Conservation (phyloP, 2,797 vertebrate species). For the Paramormyrops hopkinsi region DNA sequence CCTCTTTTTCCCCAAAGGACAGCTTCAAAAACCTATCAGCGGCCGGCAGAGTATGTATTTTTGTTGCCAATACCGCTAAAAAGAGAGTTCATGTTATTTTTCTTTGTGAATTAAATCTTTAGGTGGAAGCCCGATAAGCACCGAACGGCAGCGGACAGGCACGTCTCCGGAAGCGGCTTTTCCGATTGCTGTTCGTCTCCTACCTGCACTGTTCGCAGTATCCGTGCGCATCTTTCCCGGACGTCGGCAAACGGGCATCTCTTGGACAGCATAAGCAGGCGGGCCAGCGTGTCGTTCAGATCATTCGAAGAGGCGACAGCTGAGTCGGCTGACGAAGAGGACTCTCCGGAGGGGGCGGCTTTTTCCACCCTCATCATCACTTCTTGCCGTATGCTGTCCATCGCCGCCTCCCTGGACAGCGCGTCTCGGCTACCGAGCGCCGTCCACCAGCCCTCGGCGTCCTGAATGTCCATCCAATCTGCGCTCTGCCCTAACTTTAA, state of each 20-base stretch:
- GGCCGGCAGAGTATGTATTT: neutral
- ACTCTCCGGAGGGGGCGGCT: constrained; percentile 47
- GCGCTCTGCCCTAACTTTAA: neutral
- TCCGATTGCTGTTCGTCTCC: constrained; percentile 28
- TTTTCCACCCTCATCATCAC: constrained; percentile 67
- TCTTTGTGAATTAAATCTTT: neutral
- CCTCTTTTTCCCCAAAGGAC: neutral
- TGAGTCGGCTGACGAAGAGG: constrained; percentile 29
- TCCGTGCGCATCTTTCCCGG: constrained; percentile 64
- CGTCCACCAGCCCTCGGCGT: constrained; percentile 75
- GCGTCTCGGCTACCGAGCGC: constrained; percentile 75
- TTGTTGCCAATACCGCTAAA: neutral
- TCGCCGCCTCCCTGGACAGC: constrained; percentile 61
- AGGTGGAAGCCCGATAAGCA: neutral
- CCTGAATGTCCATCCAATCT: constrained; percentile 69
- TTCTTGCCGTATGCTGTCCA: constrained; percentile 75
- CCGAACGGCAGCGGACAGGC: neutral
- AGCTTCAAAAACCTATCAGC: neutral
- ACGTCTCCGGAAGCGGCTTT: neutral
- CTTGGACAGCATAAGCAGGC: constrained; percentile 84
- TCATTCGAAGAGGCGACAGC: constrained; percentile 48
- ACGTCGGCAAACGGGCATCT: constrained; percentile 84
- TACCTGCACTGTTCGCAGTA: constrained; percentile 80
- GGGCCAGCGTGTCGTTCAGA: constrained; percentile 73
- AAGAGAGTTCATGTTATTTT: neutral